Evolutionary conservation across 2,888 invertebrate species (phyloP).

Genomic region (Cephonodes hylas): DNA sequence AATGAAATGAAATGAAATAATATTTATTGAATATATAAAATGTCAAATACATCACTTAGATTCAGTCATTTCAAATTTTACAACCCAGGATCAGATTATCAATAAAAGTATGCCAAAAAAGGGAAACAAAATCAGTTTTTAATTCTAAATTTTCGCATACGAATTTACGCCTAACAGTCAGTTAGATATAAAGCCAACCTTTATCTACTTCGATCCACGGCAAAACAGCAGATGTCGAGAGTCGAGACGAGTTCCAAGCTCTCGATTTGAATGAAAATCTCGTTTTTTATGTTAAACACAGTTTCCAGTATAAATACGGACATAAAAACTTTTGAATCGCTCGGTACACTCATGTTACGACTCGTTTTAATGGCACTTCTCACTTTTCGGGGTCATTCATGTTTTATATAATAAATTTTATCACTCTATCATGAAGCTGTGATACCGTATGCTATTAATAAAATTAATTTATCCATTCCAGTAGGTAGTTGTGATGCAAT

Average conservation of each 20-base stretch:
- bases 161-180: too few species aligned
- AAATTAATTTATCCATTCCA: too few species aligned
- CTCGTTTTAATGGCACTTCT: conserved; percentile 5
- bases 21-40: too few species aligned
- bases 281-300: neutral
- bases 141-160: too few species aligned
- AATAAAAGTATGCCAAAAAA: too few species aligned
- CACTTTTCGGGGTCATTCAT: neutral
- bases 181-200: neutral
- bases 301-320: neutral
- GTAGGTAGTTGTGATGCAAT: too few species aligned
- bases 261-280: neutral
- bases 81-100: too few species aligned
- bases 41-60: too few species aligned
- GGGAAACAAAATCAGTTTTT: too few species aligned
- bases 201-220: neutral
- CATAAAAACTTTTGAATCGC: conserved; percentile 6
- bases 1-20: too few species aligned
- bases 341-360: neutral
- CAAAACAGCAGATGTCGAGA: neutral
- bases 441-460: too few species aligned
- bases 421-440: neutral
- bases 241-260: neutral
- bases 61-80: too few species aligned
- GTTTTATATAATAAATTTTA: neutral